Base-by-base conservation (phyloP, 2,888 invertebrate genomes). In the Oxystoma pomonae region DNA sequence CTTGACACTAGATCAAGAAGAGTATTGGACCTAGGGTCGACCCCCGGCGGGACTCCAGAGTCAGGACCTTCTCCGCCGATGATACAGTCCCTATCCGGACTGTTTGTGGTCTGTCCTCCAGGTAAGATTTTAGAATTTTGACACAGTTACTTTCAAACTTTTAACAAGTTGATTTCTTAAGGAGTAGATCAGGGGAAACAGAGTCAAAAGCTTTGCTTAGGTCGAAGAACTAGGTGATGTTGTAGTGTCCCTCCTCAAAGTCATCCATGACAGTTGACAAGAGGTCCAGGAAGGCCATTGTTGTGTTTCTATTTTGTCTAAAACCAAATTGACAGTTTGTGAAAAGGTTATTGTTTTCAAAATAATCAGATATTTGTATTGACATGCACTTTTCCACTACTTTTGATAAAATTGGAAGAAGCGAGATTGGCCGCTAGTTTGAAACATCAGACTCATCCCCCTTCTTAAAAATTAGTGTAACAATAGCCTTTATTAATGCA, bases 371-470 rank as follows among this genome's bases (percentile, higher is more conserved):
- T 5, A 57, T 57, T 57, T 57, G 57, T 22, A 1, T 21, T 20
- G 58, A 16, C 35, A 65, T 52, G 20, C 64, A 53, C 53, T 60
- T 65, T 22, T 63, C 59, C 55, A 65, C 59, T 12, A 65, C 17
- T 50, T 65, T 65, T 17, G 62, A 59, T 20, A 65, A 16, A 52
- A 60, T 22, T n/a, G 60, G 60, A 1, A 60, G 21, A 7, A 60
- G 20, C 16, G 60, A 60, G 16, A 64, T 62, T 20, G 61, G 61
- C 57, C 64, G 53, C 21, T 64, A 62, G 21, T 59, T 61, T 3
- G 21, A 16, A 20, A 3, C 20, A n/a, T 57, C 20, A 20, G 20
- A 5, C 1, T 57, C 57, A 35, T 35, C 35, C 35, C 35, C 35
- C 35, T 35, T 35, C 12, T 35, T 35, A 12, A 7, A 35, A 12